A percentile compares a stretch with the other conserved stretches of the same genome.
Conservation (phyloP, 2,797 vertebrate species). For the Centropyge bicolor region DNA sequence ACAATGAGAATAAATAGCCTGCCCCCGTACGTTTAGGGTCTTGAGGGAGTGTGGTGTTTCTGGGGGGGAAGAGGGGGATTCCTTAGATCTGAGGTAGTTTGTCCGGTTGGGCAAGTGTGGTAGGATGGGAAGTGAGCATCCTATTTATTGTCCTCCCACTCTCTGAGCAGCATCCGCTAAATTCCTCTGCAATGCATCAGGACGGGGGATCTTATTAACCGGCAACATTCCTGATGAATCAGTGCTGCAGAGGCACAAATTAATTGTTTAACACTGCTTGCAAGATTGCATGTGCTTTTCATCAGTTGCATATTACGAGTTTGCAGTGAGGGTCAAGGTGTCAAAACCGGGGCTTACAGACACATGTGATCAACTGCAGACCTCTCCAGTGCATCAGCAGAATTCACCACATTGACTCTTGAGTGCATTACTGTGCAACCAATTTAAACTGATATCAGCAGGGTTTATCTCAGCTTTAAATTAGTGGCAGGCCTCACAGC, state of each 20-base stretch:
- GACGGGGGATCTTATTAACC: constrained; percentile 26
- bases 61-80: constrained; percentile 8
- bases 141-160: constrained; percentile 65
- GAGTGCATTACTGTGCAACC: constrained; percentile 45
- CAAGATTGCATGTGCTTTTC: constrained; percentile 56
- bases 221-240: constrained; percentile 64
- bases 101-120: constrained; percentile 41
- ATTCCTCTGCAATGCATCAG: constrained; percentile 72
- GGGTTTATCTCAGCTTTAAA: constrained; percentile 64
- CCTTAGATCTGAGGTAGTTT: constrained; percentile 14
- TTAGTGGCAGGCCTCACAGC: constrained; percentile 55
- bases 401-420: constrained; percentile 39
- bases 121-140: constrained; percentile 62
- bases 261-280: constrained; percentile 32
- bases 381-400: constrained; percentile 36
- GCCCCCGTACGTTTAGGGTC: constrained; percentile 39
- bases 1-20: constrained; percentile 72
- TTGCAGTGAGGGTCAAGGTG: constrained; percentile 59
- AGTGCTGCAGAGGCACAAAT: constrained; percentile 42
- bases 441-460: constrained; percentile 46
- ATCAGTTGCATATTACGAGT: constrained; percentile 52
- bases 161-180: constrained; percentile 51
- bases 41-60: constrained; percentile 47
- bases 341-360: constrained; percentile 54
- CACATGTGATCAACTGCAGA: constrained; percentile 58